Evolutionary conservation across 2,113 vertebrate genomes (phyloP).

Genomic region (Petrocephalus zakoni): DNA sequence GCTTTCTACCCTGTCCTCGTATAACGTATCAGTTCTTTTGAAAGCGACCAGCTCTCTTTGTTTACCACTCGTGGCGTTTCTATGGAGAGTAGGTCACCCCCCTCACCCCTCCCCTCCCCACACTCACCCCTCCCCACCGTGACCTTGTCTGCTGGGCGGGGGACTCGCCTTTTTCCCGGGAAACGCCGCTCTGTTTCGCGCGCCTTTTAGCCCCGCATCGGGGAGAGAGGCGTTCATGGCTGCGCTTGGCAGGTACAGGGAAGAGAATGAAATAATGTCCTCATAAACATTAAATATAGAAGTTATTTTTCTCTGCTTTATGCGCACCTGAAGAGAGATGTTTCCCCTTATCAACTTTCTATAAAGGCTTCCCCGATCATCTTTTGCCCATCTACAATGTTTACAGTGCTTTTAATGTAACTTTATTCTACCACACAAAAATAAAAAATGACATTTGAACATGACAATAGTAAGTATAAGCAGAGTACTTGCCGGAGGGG

Average conservation of each 20-base stretch:
- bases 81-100: slow-evolving; percentile 9
- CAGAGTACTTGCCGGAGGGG: not conserved
- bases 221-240: not conserved
- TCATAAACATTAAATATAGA: not conserved
- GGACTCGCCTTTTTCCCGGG: not conserved
- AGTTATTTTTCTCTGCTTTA: not conserved
- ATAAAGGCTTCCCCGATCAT: not conserved
- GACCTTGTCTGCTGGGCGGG: not conserved
- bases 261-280: not conserved
- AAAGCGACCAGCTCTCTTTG: not conserved
- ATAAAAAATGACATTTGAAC: not conserved
- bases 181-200: not conserved
- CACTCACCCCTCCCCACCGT: not conserved
- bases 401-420: not conserved
- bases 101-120: not conserved
- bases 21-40: not conserved
- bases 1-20: not conserved
- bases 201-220: not conserved
- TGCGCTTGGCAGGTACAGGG: not conserved
- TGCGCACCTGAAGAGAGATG: not conserved
- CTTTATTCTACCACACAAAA: not conserved
- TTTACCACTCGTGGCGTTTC: not conserved
- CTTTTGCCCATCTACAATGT: not conserved
- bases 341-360: not conserved
- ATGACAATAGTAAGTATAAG: not conserved